Conservation (phyloP, 2,113 vertebrate genomes). For the Paradoxurus hermaphroditus region DNA sequence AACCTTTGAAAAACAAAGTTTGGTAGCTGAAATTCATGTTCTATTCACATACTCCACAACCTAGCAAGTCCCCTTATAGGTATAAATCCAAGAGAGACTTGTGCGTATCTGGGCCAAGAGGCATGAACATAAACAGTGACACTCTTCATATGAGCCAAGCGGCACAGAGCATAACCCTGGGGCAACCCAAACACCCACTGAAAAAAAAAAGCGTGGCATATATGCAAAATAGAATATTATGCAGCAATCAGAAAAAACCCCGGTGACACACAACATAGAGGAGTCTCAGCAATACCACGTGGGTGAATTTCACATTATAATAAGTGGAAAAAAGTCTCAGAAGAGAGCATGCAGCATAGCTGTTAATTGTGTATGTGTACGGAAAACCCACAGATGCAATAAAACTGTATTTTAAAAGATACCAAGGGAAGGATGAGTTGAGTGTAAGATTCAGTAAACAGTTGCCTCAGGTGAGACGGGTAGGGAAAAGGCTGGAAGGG, state of each 20-base stretch:
- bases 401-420: not conserved
- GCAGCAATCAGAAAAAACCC: not conserved
- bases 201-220: not conserved
- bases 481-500: not conserved
- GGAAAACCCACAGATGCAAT: not conserved
- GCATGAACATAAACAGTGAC: not conserved
- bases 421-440: not conserved
- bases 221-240: not conserved
- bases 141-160: not conserved
- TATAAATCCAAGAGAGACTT: not conserved
- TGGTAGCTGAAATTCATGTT: not conserved
- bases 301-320: not conserved
- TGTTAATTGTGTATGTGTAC: not conserved
- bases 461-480: not conserved
- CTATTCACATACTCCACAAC: not conserved
- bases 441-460: not conserved
- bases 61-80: not conserved
- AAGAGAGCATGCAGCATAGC: not conserved
- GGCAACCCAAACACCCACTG: not conserved
- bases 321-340: not conserved
- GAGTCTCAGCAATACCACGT: not conserved
- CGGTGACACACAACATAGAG: not conserved
- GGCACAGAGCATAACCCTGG: not conserved
- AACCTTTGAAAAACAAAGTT: not conserved
- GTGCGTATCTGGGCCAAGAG: not conserved